Percentiles rank a stretch among this genome's conserved stretches.
Conservation (phyloP, 2,888 invertebrate species). For the Plemyria rubiginata region DNA sequence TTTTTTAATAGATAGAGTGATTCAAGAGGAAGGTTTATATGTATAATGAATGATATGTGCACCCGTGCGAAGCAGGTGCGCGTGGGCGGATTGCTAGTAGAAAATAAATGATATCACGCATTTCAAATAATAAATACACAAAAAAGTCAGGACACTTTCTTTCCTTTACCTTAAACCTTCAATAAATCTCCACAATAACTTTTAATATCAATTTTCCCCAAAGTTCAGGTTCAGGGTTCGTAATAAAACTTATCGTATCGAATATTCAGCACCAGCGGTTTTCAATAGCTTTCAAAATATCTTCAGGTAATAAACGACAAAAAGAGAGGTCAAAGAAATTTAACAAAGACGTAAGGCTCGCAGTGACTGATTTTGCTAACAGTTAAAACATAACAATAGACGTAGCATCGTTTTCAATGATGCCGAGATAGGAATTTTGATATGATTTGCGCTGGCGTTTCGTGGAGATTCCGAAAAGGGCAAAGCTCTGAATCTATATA, state of each 20-base stretch:
- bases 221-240: conserved; percentile 19
- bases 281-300: conserved; percentile 45
- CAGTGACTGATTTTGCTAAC: conserved; percentile 20
- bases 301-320: conserved; percentile 25
- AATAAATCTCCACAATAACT: background rate
- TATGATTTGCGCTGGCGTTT: background rate
- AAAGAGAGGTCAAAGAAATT: conserved; percentile 19
- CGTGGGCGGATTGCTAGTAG: too few species aligned
- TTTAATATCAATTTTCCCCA: conserved; percentile 4
- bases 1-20: too few species aligned
- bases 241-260: conserved; percentile 50
- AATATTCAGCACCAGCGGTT: conserved; percentile 47
- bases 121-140: too few species aligned
- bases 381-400: conserved; percentile 15
- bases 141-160: background rate
- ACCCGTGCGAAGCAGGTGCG: too few species aligned
- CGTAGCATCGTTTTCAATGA: conserved; percentile 1
- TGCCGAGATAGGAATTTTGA: conserved; percentile 13
- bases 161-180: background rate
- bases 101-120: too few species aligned
- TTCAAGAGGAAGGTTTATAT: too few species aligned
- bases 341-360: conserved; percentile 9
- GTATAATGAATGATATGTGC: too few species aligned
- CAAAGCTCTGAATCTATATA: background rate
- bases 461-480: background rate